Percentiles rank a stretch among this genome's conserved stretches.
Conservation (phyloP, 2,113 vertebrate species). For the Spea multiplicata region DNA sequence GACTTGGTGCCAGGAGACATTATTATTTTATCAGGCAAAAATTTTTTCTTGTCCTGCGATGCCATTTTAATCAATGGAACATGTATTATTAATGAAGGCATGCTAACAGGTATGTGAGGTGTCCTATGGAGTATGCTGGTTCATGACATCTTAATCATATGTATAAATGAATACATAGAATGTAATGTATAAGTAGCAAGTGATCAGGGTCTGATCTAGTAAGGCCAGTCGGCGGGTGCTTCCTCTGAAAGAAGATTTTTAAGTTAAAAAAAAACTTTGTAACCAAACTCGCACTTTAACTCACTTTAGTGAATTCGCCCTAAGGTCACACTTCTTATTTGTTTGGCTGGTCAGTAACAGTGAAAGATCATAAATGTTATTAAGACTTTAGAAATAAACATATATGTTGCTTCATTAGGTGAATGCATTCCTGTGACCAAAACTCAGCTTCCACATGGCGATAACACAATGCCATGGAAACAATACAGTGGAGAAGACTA, state of each 20-base stretch:
- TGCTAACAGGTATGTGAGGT: slow-evolving; percentile 64
- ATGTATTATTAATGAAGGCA: slow-evolving; percentile 65
- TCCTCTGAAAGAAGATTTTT: no score
- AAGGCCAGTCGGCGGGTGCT: no score
- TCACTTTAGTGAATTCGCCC: no score
- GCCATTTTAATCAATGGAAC: slow-evolving; percentile 62
- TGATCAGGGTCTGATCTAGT: no score
- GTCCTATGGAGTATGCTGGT: background rate
- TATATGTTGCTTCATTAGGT: slow-evolving; percentile 58
- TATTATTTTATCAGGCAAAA: slow-evolving; percentile 57
- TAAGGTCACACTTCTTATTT: no score
- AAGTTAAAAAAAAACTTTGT: no score
- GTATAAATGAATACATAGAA: no score
- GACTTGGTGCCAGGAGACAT: slow-evolving; percentile 60
- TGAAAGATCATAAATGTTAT: no score
- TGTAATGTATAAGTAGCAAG: no score
- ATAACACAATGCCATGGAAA: slow-evolving; percentile 61
- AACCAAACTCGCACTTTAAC: no score
- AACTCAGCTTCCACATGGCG: slow-evolving; percentile 55
- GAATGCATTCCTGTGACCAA: slow-evolving; percentile 74
- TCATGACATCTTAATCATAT: no score
- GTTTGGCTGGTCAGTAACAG: no score
- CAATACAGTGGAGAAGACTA: slow-evolving; percentile 59
- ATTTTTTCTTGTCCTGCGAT: slow-evolving; percentile 56
- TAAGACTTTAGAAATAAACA: background rate